Evolutionary conservation across 2,113 vertebrate species (phyloP).

Genomic region (Cardinalis cardinalis): DNA sequence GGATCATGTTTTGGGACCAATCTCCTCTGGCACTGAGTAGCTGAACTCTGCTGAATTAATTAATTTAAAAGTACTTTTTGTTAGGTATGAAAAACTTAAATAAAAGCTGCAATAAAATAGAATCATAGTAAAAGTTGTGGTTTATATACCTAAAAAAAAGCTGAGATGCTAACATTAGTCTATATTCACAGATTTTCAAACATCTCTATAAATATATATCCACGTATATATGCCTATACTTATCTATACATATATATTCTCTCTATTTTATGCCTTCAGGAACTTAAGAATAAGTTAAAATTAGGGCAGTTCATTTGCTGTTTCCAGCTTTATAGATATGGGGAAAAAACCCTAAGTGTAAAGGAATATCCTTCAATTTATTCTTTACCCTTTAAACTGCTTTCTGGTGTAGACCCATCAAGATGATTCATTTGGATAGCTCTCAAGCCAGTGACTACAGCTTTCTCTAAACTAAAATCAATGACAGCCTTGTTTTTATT

Average conservation of each 20-base stretch:
- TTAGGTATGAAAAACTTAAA: neutral
- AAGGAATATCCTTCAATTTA: neutral
- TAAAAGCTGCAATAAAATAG: neutral
- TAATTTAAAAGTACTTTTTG: neutral
- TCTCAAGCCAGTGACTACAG: neutral
- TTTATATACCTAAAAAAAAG: neutral
- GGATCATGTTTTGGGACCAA: neutral
- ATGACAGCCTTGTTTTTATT: neutral
- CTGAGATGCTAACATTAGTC: neutral
- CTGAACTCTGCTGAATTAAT: constrained; percentile 6
- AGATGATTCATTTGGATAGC: neutral
- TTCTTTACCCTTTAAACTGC: neutral
- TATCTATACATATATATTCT: neutral
- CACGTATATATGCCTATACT: neutral
- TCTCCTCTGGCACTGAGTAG: neutral
- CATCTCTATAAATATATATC: no score
- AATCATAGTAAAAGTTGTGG: neutral
- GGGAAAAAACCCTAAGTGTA: neutral
- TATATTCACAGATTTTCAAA: neutral
- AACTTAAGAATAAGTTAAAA: neutral
- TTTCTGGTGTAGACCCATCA: neutral
- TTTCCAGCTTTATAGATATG: neutral
- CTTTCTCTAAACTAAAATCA: neutral
- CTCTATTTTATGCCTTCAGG: neutral
- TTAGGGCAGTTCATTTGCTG: neutral